A percentile compares a stretch with the other conserved stretches of the same genome.
Conservation (phyloP, 2,113 vertebrate genomes). For the Blennius ocellaris region DNA sequence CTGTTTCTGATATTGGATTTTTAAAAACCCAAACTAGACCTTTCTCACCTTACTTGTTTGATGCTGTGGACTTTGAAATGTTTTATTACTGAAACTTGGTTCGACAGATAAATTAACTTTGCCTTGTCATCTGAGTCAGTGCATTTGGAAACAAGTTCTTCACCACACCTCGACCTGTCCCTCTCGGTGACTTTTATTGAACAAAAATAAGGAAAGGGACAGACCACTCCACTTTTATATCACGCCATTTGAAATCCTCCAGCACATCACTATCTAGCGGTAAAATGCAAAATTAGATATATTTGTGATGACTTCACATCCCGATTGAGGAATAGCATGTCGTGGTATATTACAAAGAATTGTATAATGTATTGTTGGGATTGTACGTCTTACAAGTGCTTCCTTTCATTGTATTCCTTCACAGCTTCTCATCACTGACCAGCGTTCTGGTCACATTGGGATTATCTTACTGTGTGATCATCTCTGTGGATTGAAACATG, state of each 20-base stretch:
- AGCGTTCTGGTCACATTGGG: conserved; percentile 74
- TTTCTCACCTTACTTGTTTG: too few species aligned
- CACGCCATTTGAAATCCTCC: not conserved
- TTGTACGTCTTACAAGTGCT: conserved; percentile 76
- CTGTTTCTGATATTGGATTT: not conserved
- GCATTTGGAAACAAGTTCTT: conserved; percentile 92
- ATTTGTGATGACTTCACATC: too few species aligned
- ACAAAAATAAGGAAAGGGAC: not conserved
- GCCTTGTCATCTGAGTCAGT: conserved; percentile 81
- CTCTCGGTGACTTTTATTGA: conserved; percentile 30
- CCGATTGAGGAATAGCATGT: too few species aligned
- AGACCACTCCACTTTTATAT: not conserved
- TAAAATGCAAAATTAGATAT: too few species aligned
- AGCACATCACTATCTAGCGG: too few species aligned
- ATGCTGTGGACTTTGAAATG: too few species aligned
- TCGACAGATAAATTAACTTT: not conserved
- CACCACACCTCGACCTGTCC: conserved; percentile 84
- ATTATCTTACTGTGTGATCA: conserved; percentile 65
- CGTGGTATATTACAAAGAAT: too few species aligned
- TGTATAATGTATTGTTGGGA: too few species aligned
- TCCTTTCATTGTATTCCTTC: conserved; percentile 87
- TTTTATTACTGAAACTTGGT: too few species aligned
- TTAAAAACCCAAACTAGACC: conserved; percentile 91
- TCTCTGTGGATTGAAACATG: conserved; percentile 92
- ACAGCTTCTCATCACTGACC: conserved; percentile 90